A percentile compares a stretch with the other conserved stretches of the same genome.
These are phyloP conservation scores for Oceanodroma leucorhoa DNA, from an alignment of 2,797 vertebrate genomes.

Conservation along the genomic window DNA sequence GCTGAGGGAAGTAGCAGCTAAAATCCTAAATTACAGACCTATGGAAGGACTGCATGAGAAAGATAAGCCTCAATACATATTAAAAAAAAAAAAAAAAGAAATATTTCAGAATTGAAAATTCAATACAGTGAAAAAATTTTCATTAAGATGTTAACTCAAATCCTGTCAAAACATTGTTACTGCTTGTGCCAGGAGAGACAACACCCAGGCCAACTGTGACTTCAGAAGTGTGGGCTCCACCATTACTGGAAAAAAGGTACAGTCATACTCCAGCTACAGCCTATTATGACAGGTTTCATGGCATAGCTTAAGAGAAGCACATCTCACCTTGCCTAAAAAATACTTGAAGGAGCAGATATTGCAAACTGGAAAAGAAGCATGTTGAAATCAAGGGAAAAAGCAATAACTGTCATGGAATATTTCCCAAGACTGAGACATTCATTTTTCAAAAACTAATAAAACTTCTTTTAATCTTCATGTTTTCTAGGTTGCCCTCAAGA, in stretches of 20 bases:
- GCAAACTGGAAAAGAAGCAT: not conserved
- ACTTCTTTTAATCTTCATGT: not conserved
- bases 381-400: not conserved
- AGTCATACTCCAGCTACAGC: not conserved
- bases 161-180: not conserved
- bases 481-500: not conserved
- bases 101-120: not conserved
- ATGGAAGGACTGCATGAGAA: not conserved
- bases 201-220: accelerated
- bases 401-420: not conserved
- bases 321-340: not conserved
- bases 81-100: not conserved
- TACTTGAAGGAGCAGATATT: not conserved
- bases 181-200: not conserved
- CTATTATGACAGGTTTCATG: not conserved
- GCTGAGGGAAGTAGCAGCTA: not conserved
- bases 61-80: not conserved
- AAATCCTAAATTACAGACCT: not conserved
- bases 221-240: not conserved
- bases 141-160: not conserved
- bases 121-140: not conserved
- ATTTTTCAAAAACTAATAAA: not conserved
- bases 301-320: not conserved
- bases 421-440: not conserved
- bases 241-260: not conserved